Evolutionary conservation across 2,113 vertebrate species (phyloP).

Genomic region (Isichthys henryi): DNA sequence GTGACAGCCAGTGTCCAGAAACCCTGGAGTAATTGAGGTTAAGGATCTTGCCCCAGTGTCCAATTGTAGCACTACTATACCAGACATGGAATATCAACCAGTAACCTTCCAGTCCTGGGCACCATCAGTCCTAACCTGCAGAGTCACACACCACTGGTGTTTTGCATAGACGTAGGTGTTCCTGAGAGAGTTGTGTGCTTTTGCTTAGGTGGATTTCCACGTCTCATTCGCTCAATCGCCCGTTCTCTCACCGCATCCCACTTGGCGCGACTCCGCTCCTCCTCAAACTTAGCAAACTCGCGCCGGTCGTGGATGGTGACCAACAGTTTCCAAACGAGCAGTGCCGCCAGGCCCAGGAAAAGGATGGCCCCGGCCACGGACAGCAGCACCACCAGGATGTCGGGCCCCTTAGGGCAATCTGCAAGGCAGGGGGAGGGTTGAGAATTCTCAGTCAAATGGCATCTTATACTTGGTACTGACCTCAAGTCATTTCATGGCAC

Average conservation of each 20-base stretch:
- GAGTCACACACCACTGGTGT: not conserved
- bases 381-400: constrained; percentile 81
- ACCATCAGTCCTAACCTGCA: not conserved
- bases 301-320: constrained; percentile 92
- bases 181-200: not conserved
- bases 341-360: constrained; percentile 72
- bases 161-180: not conserved
- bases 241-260: constrained; percentile 82
- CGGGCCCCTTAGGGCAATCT: constrained; percentile 88
- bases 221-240: not conserved
- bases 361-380: constrained; percentile 86
- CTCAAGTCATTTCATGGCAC: not conserved
- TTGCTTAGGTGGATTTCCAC: not conserved
- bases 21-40: not conserved
- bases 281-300: constrained; percentile 92
- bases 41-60: not conserved
- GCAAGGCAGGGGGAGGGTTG: not conserved
- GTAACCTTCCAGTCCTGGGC: not conserved
- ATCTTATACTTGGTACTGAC: not conserved
- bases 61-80: not conserved
- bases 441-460: not conserved
- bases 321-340: constrained; percentile 96
- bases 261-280: constrained; percentile 84
- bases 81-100: not conserved
- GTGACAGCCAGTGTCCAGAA: not conserved